Percentiles rank a stretch among this genome's conserved stretches.
Conservation (phyloP, 1,140 invertebrate genomes). For the Bombus picipes region DNA sequence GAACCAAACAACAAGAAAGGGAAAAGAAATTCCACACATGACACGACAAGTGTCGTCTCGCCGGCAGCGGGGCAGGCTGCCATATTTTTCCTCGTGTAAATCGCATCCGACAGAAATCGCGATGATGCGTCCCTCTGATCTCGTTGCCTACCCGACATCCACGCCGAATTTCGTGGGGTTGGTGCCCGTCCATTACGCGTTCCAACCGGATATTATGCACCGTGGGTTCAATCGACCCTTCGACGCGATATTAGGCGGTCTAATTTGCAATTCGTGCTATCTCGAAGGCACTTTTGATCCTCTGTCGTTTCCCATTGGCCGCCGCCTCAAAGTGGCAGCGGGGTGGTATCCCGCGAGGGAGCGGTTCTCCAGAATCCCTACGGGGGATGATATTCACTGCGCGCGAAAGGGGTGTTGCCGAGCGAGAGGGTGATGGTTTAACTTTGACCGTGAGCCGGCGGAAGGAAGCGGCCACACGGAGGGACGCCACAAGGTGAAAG, state of each 20-base stretch:
- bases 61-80: neutral
- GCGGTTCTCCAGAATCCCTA: neutral
- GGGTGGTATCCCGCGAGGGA: neutral
- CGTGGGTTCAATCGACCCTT: constrained; percentile 31
- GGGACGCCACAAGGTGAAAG: constrained; percentile 39
- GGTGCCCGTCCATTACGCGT: constrained; percentile 10
- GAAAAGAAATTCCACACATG: neutral
- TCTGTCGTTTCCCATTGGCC: constrained; percentile 58
- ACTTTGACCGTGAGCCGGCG: constrained; percentile 63
- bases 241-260: constrained; percentile 49
- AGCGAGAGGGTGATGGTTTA: constrained; percentile 41
- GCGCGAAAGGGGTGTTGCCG: neutral
- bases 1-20: neutral
- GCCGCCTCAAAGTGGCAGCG: constrained; percentile 59
- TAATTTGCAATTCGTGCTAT: constrained; percentile 70
- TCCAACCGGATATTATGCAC: constrained; percentile 59
- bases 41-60: neutral
- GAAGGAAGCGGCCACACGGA: constrained; percentile 48
- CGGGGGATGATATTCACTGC: constrained; percentile 40
- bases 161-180: neutral
- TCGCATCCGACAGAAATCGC: neutral
- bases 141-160: constrained; percentile 19
- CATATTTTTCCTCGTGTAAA: constrained; percentile 20
- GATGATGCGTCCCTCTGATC: neutral
- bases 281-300: constrained; percentile 65